Evolutionary conservation across 2,797 vertebrate species (phyloP).

Genomic region (Eulemur albifrons): DNA sequence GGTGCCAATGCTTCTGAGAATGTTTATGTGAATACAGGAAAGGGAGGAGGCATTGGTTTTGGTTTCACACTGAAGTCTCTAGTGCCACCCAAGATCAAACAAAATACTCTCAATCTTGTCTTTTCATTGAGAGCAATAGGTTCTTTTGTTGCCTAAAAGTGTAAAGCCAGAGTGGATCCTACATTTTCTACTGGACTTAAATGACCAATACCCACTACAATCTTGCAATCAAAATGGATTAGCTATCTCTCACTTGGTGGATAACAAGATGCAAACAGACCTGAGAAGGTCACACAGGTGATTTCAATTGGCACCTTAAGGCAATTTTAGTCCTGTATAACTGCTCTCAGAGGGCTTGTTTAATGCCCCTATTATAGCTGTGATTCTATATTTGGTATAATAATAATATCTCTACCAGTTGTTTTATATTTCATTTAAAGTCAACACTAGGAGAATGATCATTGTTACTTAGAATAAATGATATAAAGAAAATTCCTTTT

Average conservation of each 20-base stretch:
- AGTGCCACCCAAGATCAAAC: slow-evolving; percentile 69
- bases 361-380: slow-evolving; percentile 71
- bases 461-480: slow-evolving; percentile 52
- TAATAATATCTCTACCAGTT: slow-evolving; percentile 77
- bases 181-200: slow-evolving; percentile 19
- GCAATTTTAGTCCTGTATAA: slow-evolving; percentile 57
- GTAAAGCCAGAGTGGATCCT: slow-evolving; percentile 14
- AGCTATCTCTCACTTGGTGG: slow-evolving; percentile 56
- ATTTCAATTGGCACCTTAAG: slow-evolving; percentile 68
- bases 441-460: slow-evolving; percentile 39
- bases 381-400: slow-evolving; percentile 78
- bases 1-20: neutral
- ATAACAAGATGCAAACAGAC: slow-evolving; percentile 72
- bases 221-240: slow-evolving; percentile 65
- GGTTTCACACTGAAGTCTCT: slow-evolving; percentile 52
- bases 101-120: slow-evolving; percentile 67
- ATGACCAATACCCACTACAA: slow-evolving; percentile 64
- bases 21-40: neutral
- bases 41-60: neutral
- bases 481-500: neutral
- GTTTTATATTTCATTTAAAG: slow-evolving; percentile 80
- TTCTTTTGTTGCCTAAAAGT: slow-evolving; percentile 69
- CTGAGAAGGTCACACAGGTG: slow-evolving; percentile 80
- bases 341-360: slow-evolving; percentile 75
- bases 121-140: slow-evolving; percentile 70